Base-by-base conservation (phyloP, 2,113 vertebrate genomes). In the Lagopus leucura region DNA sequence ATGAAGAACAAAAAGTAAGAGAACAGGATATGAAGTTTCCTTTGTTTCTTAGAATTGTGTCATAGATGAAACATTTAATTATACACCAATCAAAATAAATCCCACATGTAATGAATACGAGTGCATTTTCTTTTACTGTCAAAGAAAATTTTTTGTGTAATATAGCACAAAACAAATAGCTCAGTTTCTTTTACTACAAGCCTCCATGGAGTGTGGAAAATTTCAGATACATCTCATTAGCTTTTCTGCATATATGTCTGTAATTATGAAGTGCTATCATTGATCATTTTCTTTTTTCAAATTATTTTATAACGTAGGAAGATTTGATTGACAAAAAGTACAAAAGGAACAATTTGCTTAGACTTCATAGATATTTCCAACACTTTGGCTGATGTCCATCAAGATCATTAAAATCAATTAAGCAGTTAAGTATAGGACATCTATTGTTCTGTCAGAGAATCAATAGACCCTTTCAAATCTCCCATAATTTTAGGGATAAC, bases 231-330 rank as follows among this genome's bases (percentile, higher is more conserved):
- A 0, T 71, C 69, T 88, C 90, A 93, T 95, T 91, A 94, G 61
- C 43, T 83, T 95, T 94, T 88, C 88, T 83, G 55, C 83, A 81
- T 95, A 63, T 95, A 69, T 66, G 34, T 75, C 55, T 95, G 65
- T 93, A 92, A 93, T 94, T 86, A 88, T 75, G 42, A 96, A 93
- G 94, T 96, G 92, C 45, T 91, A 88, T 94, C 91, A 93, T 94
- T 93, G 88, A 95, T 89, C 45, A 74, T 83, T 94, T 93, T 95
- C 55, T 42, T 93, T 94, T 94, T 94, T 93, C 88, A 94, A 93
- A 95, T 95, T 86, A 90, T 81, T 94, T 96, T 96, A 71, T 74
- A 86, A 63, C 47, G 60, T 94, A 90, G 77, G 74, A 93, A 94
- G 57, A 78, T 90, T 83, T 92, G 55, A 88, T 86, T 92, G 88